These are phyloP conservation scores for Cybosia mesomella DNA, from an alignment of 2,888 invertebrate genomes.

Conservation along the genomic window DNA sequence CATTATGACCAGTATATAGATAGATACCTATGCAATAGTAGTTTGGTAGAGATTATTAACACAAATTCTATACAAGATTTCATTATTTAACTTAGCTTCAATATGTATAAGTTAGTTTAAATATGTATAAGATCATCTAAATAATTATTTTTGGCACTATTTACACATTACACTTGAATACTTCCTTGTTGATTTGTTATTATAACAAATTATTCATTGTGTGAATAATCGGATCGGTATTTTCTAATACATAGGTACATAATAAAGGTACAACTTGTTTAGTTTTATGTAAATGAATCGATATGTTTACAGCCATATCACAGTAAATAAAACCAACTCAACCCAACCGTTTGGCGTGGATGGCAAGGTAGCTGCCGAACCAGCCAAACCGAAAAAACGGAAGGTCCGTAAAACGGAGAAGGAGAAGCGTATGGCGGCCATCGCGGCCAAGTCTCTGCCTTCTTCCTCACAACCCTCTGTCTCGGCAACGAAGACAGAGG, in stretches of 20 bases:
- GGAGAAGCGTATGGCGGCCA: too few species aligned
- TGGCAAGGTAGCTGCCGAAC: too few species aligned
- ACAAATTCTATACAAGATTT: background rate
- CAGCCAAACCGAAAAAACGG: too few species aligned
- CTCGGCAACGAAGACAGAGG: too few species aligned
- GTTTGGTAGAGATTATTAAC: background rate
- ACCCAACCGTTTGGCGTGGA: too few species aligned
- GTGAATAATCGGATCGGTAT: background rate
- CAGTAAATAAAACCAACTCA: too few species aligned
- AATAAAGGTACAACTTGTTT: background rate
- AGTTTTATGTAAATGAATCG: background rate
- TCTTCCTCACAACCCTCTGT: too few species aligned
- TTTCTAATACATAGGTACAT: background rate
- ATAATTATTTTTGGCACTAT: slow-evolving; percentile 10
- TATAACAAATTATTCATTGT: background rate
- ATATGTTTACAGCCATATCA: background rate
- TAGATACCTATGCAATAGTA: background rate
- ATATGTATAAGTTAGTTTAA: background rate
- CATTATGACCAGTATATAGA: too few species aligned
- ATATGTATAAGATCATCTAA: slow-evolving; percentile 10
- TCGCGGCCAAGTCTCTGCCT: too few species aligned
- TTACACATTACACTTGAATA: slow-evolving; percentile 10
- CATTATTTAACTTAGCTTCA: background rate
- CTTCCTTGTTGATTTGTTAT: slow-evolving; percentile 16
- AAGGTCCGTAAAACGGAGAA: too few species aligned